Base-by-base conservation (phyloP, 1,140 invertebrate species). In the Aphaenogaster floridana region DNA sequence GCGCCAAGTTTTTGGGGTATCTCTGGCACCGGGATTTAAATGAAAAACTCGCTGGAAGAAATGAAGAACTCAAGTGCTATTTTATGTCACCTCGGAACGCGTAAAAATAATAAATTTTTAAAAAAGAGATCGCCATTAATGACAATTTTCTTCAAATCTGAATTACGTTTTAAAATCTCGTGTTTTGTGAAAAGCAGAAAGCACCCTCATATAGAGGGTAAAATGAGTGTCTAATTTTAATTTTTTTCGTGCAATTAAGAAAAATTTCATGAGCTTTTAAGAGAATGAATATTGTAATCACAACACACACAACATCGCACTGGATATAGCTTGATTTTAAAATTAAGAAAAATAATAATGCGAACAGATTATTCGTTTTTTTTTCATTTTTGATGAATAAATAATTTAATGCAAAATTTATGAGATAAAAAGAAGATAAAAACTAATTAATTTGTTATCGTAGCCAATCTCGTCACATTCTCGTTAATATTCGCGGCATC, bases 361-460 rank as follows among this genome's bases (percentile, higher is more conserved):
- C 0, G 28, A 21, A 13, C 34, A 34, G 21, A 7, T n/a, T 5
- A 6, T 17, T 28, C 5, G 4, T 80, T 15, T 39, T 9, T 42
- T 9, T 21, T 50, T 6, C 13, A 42, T 7, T 8, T 59, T 76
- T 39, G 2, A 7, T 2, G 9, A 64, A 9, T 36, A 45, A 45
- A 48, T 13, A 59, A 45, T 72, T 57, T 7, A 45, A 71, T 9
- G 15, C 4, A 34, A 81, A 68, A 17, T 28, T n/a, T 28, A 15
- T n/a, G n/a, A 4, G 5, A 77, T 21, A 15, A 6, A 57, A 81
- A 6, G 5, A 6, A 83, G 28, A 61, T 39, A 72, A 57, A 42
- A 83, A 8, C 11, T 83, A 42, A 81, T 69, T 81, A 83, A 61
- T 83, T 74, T 61, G 17, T 83, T 48, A 72, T 57, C 21, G 11